Conservation (phyloP, 2,113 vertebrate genomes). For the Abramis brama region DNA sequence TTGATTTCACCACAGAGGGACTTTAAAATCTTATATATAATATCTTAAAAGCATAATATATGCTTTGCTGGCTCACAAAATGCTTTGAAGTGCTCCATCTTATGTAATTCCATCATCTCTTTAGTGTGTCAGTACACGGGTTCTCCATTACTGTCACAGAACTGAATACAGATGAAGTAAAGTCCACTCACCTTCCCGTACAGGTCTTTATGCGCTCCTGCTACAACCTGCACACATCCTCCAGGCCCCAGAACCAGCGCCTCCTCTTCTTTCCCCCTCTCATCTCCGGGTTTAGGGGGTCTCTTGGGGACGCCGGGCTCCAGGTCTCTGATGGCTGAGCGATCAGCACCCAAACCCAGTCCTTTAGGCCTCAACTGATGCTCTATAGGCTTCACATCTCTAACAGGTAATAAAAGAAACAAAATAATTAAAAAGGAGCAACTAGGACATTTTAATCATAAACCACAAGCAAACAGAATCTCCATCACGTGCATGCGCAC, state of each 20-base stretch:
- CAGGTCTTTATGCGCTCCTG: slow-evolving; percentile 83
- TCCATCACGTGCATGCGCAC: no score
- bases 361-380: slow-evolving; percentile 84
- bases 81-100: not conserved
- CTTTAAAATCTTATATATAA: no score
- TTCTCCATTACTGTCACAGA: not conserved
- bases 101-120: not conserved
- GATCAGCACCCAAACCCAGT: slow-evolving; percentile 87
- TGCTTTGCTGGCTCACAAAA: not conserved
- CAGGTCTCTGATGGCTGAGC: slow-evolving; percentile 76
- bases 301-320: slow-evolving; percentile 65
- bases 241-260: slow-evolving; percentile 79
- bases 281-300: slow-evolving; percentile 77
- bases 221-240: slow-evolving; percentile 76
- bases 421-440: not conserved
- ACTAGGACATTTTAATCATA: not conserved
- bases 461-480: not conserved
- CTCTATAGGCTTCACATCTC: slow-evolving; percentile 84
- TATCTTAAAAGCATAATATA: not conserved
- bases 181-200: slow-evolving; percentile 82
- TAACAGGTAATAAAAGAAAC: not conserved
- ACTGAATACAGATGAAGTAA: not conserved
- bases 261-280: slow-evolving; percentile 74
- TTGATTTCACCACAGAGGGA: no score
- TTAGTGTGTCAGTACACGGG: not conserved